Evolutionary conservation across 2,888 invertebrate species (phyloP), one percentile per base, ranked within the genome.

Genomic region (Parnassius smintheus): DNA sequence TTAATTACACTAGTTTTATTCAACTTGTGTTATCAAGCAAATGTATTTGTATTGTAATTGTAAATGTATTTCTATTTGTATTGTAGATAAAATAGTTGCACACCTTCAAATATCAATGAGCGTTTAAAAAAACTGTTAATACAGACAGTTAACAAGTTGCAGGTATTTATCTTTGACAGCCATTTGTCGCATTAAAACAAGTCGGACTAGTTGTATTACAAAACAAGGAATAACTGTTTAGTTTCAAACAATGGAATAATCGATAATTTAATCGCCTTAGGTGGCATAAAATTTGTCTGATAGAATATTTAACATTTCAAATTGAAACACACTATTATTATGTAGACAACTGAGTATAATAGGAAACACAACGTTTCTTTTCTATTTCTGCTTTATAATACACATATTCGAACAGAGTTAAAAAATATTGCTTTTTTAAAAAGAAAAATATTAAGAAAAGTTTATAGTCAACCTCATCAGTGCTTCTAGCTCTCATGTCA

Each of bases 71-170:
- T 25, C 9, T 25, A 22, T 58, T 35, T 53, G 12, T 52, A 35
- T 53, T 53, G 42, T 45, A 48, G n/a, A 55, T 55, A 55, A 25
- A 62, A 13, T 42, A 50, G 18, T 55, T 41, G 18, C 10, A n/a
- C 13, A n/a, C 13, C 13, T 58, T 45, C 51, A 52, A 52, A 50
- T 9, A 59, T 56, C 63, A 63, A 59, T 63, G 46, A 56, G 42
- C 13, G 18, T 56, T 13, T 48, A 59, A 63, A 52, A 46, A 48
- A 51, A n/a, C n/a, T 41, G 46, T 48, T 56, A 59, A 45, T 12
- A 41, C 56, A 35, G 59, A 56, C 51, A 56, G 35, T 41, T 63
- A 59, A 63, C 59, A 63, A 63, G 63, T 52, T 63, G 59, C 52
- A 48, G 35, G 35, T 56, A 52, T 49, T 50, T 55, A 55, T 54